Evolutionary conservation across 2,797 vertebrate genomes (phyloP).

Genomic region (Philypnodon macrostomus): DNA sequence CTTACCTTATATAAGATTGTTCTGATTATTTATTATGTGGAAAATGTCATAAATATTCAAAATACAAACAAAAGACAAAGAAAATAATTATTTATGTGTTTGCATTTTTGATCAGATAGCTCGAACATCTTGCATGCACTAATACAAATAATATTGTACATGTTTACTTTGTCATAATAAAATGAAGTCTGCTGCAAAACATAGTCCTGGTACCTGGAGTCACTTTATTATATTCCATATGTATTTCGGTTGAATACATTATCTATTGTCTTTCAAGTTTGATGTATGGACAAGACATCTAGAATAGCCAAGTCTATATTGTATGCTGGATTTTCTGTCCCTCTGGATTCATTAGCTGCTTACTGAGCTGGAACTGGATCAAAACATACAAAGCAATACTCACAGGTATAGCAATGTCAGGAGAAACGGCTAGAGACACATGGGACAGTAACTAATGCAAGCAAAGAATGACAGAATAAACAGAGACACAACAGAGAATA

Average conservation of each 20-base stretch:
- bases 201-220: background rate
- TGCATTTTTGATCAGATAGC: constrained; percentile 45
- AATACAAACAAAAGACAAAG: constrained; percentile 31
- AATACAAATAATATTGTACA: constrained; percentile 40
- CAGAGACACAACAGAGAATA: constrained; percentile 5
- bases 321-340: background rate
- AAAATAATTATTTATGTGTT: constrained; percentile 41
- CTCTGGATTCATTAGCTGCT: constrained; percentile 21
- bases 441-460: constrained; percentile 18
- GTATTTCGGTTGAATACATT: too few relatives aligned
- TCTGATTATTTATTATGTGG: constrained; percentile 33
- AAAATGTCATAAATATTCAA: constrained; percentile 25
- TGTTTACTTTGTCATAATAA: constrained; percentile 44
- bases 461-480: constrained; percentile 14
- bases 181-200: constrained; percentile 18
- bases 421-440: constrained; percentile 13
- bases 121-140: constrained; percentile 61
- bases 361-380: constrained; percentile 2
- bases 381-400: constrained; percentile 15
- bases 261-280: too few relatives aligned
- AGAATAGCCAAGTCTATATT: too few relatives aligned
- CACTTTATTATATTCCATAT: constrained; percentile 7
- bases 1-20: constrained; percentile 21
- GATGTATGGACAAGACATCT: too few relatives aligned
- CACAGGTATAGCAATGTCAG: background rate